A percentile compares a stretch with the other conserved stretches of the same genome.
Evolutionary conservation across 2,888 invertebrate genomes (phyloP).

Genomic region (Magallana nippona): DNA sequence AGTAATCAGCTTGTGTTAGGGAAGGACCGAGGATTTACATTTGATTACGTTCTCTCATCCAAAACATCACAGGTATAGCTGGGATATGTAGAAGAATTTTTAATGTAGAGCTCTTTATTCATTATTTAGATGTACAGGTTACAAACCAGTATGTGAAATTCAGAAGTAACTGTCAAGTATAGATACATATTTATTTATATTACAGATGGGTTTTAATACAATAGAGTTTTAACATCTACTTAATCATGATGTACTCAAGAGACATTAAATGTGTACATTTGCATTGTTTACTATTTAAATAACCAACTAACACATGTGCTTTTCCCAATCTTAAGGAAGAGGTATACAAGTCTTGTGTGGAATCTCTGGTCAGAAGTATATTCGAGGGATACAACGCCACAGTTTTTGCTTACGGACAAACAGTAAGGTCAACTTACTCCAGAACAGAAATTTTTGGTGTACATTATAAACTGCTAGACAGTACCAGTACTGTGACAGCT

Average conservation of each 20-base stretch:
- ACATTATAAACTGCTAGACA: not conserved
- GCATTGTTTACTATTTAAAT: too few relatives aligned
- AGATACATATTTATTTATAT: too few relatives aligned
- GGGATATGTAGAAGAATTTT: not conserved
- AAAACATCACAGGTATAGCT: conserved; percentile 84
- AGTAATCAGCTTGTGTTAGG: conserved; percentile 83
- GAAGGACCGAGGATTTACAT: conserved; percentile 88
- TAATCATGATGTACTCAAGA: too few relatives aligned
- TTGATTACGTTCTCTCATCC: conserved; percentile 89
- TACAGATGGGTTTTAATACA: too few relatives aligned
- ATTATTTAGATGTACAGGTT: too few relatives aligned
- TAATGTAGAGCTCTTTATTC: too few relatives aligned
- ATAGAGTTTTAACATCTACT: too few relatives aligned
- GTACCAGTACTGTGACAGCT: too few relatives aligned
- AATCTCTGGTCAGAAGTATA: conserved; percentile 76
- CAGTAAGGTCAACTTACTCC: conserved; percentile 80
- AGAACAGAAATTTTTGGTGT: not conserved
- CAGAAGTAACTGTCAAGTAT: too few relatives aligned
- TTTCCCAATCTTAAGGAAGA: conserved; percentile 70
- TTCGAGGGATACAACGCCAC: conserved; percentile 93
- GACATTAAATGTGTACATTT: too few relatives aligned
- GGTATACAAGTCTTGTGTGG: conserved; percentile 76
- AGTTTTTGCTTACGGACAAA: conserved; percentile 96
- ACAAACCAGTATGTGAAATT: too few relatives aligned
- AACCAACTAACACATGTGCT: not conserved